phyloP scores from a whole-genome alignment of 92 coral and sea anemone species.

The Epizoanthus fatuus region DNA sequence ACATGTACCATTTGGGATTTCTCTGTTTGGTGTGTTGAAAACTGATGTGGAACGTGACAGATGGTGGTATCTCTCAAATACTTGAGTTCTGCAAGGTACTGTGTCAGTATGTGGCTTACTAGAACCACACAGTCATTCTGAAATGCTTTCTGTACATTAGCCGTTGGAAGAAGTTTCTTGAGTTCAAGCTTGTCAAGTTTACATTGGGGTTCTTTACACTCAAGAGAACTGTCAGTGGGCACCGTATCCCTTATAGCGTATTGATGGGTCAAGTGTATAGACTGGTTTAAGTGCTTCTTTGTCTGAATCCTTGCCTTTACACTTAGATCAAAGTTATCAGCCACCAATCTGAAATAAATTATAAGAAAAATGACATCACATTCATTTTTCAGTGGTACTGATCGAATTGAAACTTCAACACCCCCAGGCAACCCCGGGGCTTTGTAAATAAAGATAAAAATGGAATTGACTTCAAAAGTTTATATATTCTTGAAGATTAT shows the following conservation, averaged over 20 bases:
- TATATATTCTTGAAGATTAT: too few relatives aligned
- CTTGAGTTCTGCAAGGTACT: conserved; percentile 42
- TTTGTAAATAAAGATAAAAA: too few relatives aligned
- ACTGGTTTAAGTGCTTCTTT: conserved; percentile 30
- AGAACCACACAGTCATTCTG: conserved; percentile 46
- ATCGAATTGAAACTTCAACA: not conserved
- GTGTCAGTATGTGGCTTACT: conserved; percentile 45
- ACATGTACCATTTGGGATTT: conserved; percentile 53
- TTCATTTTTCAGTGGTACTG: too few relatives aligned
- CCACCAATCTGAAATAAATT: conserved; percentile 42
- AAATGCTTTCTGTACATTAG: conserved; percentile 30
- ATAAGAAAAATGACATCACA: too few relatives aligned
- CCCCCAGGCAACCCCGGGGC: too few relatives aligned
- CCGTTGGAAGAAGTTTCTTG: conserved; percentile 49
- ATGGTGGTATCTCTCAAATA: conserved; percentile 17
- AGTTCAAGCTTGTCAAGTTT: conserved; percentile 40
- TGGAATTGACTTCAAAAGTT: too few relatives aligned
- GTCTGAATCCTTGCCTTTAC: conserved; percentile 59
- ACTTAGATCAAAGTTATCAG: conserved; percentile 61
- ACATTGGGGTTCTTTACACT: conserved; percentile 2
- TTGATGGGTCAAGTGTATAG: conserved; percentile 64
- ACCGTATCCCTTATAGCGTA: conserved; percentile 48
- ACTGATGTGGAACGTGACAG: conserved; percentile 38
- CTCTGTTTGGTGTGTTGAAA: not conserved
- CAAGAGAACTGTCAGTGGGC: not conserved